A percentile compares a stretch with the other conserved stretches of the same genome.
Conservation (phyloP, 2,797 vertebrate species). For the Diplodus puntazzo region DNA sequence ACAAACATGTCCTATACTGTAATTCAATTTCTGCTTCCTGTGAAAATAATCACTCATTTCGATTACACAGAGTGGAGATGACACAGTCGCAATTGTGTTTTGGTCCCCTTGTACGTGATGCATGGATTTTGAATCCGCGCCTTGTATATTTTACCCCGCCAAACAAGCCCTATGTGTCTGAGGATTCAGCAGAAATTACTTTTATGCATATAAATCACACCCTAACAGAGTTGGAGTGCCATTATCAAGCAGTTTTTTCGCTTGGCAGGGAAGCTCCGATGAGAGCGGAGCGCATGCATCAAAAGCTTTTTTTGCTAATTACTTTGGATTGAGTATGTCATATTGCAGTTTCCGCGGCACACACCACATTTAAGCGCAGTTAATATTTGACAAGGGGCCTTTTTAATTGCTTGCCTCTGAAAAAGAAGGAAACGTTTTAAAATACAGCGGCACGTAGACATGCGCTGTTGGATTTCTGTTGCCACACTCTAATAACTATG, state of each 20-base stretch:
- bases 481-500: slow-evolving; percentile 49
- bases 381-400: slow-evolving; percentile 67
- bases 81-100: slow-evolving; percentile 75
- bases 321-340: slow-evolving; percentile 65
- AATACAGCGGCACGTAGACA: slow-evolving; percentile 45
- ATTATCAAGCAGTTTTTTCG: slow-evolving; percentile 47
- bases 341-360: slow-evolving; percentile 49
- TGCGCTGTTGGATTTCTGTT: slow-evolving; percentile 63
- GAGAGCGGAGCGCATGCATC: slow-evolving; percentile 57
- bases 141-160: slow-evolving; percentile 47
- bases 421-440: slow-evolving; percentile 46
- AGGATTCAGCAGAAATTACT: slow-evolving; percentile 68
- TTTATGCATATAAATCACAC: slow-evolving; percentile 73
- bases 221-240: slow-evolving; percentile 49
- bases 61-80: slow-evolving; percentile 77
- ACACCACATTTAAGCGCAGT: slow-evolving; percentile 60
- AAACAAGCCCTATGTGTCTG: slow-evolving; percentile 52
- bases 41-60: slow-evolving; percentile 82
- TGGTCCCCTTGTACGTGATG: slow-evolving; percentile 60
- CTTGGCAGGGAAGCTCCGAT: slow-evolving; percentile 48
- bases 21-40: slow-evolving; percentile 84
- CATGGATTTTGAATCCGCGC: slow-evolving; percentile 63
- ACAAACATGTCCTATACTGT: slow-evolving; percentile 76
- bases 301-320: slow-evolving; percentile 69
- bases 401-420: slow-evolving; percentile 69